Conservation (phyloP, 2,113 vertebrate species). For the Cisticola juncidis region DNA sequence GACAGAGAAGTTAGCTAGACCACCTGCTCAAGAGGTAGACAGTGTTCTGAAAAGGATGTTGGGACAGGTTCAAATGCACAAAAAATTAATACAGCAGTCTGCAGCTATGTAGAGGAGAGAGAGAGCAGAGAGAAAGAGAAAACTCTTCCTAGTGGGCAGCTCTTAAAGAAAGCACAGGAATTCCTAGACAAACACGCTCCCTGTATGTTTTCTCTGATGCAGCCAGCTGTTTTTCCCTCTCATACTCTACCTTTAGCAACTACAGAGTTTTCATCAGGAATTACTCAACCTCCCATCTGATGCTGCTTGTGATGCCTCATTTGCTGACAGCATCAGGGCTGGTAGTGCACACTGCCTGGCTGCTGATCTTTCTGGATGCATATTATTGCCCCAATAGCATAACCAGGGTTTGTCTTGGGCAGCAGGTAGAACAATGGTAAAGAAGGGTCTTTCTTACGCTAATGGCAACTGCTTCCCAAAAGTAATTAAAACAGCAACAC, state of each 20-base stretch:
- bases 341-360: neutral
- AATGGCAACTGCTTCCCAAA: neutral
- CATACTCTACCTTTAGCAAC: neutral
- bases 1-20: neutral
- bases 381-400: neutral
- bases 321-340: neutral
- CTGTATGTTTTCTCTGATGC: neutral
- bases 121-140: neutral
- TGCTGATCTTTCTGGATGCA: neutral
- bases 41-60: neutral
- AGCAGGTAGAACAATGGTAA: neutral
- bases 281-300: neutral
- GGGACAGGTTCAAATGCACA: neutral
- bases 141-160: neutral
- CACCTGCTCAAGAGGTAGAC: neutral
- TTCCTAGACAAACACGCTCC: neutral
- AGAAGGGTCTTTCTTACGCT: neutral
- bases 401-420: neutral
- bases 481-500: neutral
- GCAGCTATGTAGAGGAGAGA: neutral
- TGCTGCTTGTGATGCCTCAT: neutral
- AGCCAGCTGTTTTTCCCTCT: accelerated
- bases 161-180: neutral
- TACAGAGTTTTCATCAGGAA: neutral
- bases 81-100: neutral